A percentile compares a stretch with the other conserved stretches of the same genome.
Conservation (phyloP, 1,140 invertebrate genomes). For the Papilio glaucus region DNA sequence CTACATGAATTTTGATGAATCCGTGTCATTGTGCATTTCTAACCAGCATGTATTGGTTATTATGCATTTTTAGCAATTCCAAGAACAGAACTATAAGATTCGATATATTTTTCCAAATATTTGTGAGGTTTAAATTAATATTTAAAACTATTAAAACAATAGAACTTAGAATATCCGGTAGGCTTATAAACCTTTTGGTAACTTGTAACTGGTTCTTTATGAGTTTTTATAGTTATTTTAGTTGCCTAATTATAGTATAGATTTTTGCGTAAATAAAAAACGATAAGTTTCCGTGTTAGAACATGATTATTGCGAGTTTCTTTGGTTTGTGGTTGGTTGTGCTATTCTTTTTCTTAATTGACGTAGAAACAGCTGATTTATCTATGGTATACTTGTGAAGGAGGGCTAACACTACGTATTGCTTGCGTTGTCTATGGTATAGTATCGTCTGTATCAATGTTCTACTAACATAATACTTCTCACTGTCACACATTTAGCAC, state of each 20-base stretch:
- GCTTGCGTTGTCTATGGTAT: slow-evolving; percentile 45
- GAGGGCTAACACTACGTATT: slow-evolving; percentile 60
- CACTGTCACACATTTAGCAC: slow-evolving; percentile 9
- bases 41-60: neutral
- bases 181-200: slow-evolving; percentile 28
- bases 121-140: slow-evolving; percentile 36
- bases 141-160: slow-evolving; percentile 23
- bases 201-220: slow-evolving; percentile 51
- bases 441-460: slow-evolving; percentile 51
- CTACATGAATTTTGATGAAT: no score
- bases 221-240: slow-evolving; percentile 67
- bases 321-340: slow-evolving; percentile 75
- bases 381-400: slow-evolving; percentile 59
- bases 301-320: slow-evolving; percentile 70
- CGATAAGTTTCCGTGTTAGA: slow-evolving; percentile 73
- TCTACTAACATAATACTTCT: slow-evolving; percentile 51
- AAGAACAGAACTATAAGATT: neutral
- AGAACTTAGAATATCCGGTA: slow-evolving; percentile 38
- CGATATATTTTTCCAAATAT: neutral
- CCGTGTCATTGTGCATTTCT: no score
- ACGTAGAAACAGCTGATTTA: neutral
- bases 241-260: slow-evolving; percentile 73
- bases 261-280: slow-evolving; percentile 71
- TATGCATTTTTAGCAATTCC: slow-evolving; percentile 25
- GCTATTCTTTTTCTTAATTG: slow-evolving; percentile 54